Percentiles rank a stretch among this genome's conserved stretches.
Evolutionary conservation across 2,797 vertebrate species (phyloP).

Genomic region (Lagorchestes hirsutus): DNA sequence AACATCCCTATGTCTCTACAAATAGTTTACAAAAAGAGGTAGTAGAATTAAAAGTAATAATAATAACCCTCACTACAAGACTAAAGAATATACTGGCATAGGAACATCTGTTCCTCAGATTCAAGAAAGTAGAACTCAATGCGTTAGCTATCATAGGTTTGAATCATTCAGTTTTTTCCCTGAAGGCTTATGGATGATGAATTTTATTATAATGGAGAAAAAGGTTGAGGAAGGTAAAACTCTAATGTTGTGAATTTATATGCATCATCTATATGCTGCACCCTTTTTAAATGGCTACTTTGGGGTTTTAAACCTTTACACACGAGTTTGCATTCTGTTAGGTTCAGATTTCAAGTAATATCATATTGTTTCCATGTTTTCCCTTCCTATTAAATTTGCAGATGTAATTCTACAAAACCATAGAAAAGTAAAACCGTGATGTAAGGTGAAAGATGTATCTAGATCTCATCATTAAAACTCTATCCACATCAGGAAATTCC

Average conservation of each 20-base stretch:
- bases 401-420: background rate
- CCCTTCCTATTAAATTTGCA: constrained; percentile 2
- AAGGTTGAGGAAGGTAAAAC: background rate
- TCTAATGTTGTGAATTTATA: background rate
- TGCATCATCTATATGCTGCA: background rate
- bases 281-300: background rate
- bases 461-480: background rate
- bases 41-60: background rate
- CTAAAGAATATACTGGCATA: background rate
- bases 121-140: background rate
- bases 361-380: background rate
- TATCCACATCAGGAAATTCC: constrained; percentile 11
- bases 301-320: background rate
- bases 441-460: background rate
- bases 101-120: background rate
- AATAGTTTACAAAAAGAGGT: background rate
- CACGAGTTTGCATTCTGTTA: background rate
- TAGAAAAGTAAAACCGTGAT: background rate
- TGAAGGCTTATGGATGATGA: background rate
- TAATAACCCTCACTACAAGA: background rate
- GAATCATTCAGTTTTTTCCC: background rate
- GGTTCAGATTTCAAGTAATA: background rate
- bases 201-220: constrained; percentile 3
- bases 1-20: no score
- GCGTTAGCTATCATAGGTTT: background rate